Evolutionary conservation across 1,140 invertebrate species (phyloP).

Genomic region (Drosophila sulfurigaster): DNA sequence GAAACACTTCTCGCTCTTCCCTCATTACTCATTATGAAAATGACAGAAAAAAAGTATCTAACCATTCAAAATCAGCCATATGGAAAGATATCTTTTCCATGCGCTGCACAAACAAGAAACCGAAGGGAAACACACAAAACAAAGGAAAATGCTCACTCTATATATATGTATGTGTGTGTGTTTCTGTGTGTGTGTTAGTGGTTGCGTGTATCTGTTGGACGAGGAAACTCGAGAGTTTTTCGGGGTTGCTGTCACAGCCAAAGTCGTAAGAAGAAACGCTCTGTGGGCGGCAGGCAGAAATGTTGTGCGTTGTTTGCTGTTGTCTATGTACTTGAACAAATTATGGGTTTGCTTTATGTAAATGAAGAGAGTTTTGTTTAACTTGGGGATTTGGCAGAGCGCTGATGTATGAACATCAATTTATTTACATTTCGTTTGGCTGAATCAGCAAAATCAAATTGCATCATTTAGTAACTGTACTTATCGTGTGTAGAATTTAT

Average conservation of each 20-base stretch:
- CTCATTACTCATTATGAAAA: conserved; percentile 71
- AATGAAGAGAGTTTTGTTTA: conserved; percentile 49
- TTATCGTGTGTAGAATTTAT: too few species aligned
- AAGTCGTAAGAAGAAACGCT: conserved; percentile 13
- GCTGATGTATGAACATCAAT: conserved; percentile 7
- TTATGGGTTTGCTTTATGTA: conserved; percentile 56
- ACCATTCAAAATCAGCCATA: conserved; percentile 77
- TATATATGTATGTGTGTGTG: conserved; percentile 21
- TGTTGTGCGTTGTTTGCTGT: not conserved
- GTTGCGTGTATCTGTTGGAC: conserved; percentile 37
- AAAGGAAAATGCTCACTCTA: conserved; percentile 49
- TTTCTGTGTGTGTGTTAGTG: conserved; percentile 46
- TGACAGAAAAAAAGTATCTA: conserved; percentile 60
- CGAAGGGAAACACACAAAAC: conserved; percentile 53
- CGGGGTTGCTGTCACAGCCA: conserved; percentile 41
- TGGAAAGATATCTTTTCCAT: conserved; percentile 77
- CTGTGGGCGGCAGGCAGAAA: not conserved
- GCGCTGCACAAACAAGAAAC: conserved; percentile 51
- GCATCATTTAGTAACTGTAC: conserved; percentile 24
- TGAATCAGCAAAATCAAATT: conserved; percentile 13
- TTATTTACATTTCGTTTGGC: conserved; percentile 18
- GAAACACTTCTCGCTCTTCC: conserved; percentile 21
- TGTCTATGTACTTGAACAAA: conserved; percentile 53
- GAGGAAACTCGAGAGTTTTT: conserved; percentile 45
- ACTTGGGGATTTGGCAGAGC: conserved; percentile 24